phyloP scores from a whole-genome alignment of 1,140 invertebrate species.

The Drosophila tsacasi region DNA sequence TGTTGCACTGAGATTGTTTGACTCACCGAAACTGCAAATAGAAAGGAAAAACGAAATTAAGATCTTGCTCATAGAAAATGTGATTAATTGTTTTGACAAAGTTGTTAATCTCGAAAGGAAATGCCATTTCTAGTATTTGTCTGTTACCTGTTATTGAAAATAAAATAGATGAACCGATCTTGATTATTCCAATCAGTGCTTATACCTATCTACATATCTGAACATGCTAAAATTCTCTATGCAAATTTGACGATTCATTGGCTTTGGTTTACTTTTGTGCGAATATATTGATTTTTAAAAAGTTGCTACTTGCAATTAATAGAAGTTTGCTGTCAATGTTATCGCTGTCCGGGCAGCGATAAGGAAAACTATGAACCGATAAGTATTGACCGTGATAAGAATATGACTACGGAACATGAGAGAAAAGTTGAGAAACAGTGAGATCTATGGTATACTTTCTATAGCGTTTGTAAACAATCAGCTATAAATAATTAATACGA shows the following conservation, averaged over 20 bases:
- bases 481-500: slow-evolving; percentile 23
- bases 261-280: slow-evolving; percentile 6
- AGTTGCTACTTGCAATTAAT: slow-evolving; percentile 28
- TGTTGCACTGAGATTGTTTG: neutral
- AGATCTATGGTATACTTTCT: slow-evolving; percentile 5
- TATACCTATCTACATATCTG: slow-evolving; percentile 22
- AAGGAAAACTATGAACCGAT: slow-evolving; percentile 27
- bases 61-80: slow-evolving; percentile 1
- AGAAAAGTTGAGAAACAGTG: neutral
- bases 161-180: neutral
- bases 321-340: slow-evolving; percentile 27
- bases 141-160: neutral
- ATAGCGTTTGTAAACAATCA: slow-evolving; percentile 13
- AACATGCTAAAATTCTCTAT: slow-evolving; percentile 19
- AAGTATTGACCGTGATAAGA: slow-evolving; percentile 26
- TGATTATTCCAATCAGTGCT: slow-evolving; percentile 3
- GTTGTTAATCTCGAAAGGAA: slow-evolving; percentile 21
- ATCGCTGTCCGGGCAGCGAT: slow-evolving; percentile 19
- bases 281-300: neutral
- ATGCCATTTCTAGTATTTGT: slow-evolving; percentile 22
- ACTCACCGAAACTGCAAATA: slow-evolving; percentile 75
- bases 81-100: slow-evolving; percentile 12
- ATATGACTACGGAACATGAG: neutral
- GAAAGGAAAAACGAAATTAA: slow-evolving; percentile 38
- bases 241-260: slow-evolving; percentile 25